A percentile compares a stretch with the other conserved stretches of the same genome.
These are phyloP conservation scores for Drosophila triauraria DNA, from an alignment of 1,140 invertebrate species.

Conservation along the genomic window DNA sequence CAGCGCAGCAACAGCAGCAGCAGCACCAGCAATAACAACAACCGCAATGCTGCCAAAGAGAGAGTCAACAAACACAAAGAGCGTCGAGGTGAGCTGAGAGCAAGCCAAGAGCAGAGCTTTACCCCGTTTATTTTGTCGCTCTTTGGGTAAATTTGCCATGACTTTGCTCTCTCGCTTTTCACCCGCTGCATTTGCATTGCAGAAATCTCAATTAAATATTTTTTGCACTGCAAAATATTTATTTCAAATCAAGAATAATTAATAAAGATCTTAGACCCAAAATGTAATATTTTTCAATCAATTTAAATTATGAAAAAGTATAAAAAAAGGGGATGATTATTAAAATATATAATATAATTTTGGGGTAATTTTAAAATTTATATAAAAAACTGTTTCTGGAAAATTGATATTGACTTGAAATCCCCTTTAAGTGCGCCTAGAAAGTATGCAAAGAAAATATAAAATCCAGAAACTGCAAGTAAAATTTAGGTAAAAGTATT, in stretches of 20 bases:
- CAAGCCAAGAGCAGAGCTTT: constrained; percentile 22
- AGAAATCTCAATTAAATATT: constrained; percentile 33
- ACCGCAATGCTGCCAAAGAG: constrained; percentile 21
- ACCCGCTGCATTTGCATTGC: constrained; percentile 35
- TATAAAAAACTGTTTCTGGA: neutral
- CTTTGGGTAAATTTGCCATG: constrained; percentile 15
- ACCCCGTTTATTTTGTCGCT: constrained; percentile 10
- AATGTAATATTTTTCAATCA: neutral
- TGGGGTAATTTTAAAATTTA: neutral
- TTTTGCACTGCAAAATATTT: constrained; percentile 3
- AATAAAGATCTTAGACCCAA: neutral
- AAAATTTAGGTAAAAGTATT: neutral
- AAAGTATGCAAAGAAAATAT: no score
- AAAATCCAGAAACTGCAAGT: neutral
- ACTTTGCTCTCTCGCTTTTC: constrained; percentile 23
- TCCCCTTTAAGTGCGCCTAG: no score
- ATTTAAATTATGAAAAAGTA: neutral
- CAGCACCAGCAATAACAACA: constrained; percentile 24
- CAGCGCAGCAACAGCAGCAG: constrained; percentile 49
- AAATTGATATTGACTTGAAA: no score
- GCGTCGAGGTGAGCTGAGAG: constrained; percentile 6
- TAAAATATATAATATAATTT: no score
- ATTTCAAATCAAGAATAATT: neutral
- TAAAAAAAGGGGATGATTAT: no score
- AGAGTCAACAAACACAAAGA: constrained; percentile 31